Evolutionary conservation across 2,888 invertebrate species (phyloP).

Genomic region (Frankliniella fusca): DNA sequence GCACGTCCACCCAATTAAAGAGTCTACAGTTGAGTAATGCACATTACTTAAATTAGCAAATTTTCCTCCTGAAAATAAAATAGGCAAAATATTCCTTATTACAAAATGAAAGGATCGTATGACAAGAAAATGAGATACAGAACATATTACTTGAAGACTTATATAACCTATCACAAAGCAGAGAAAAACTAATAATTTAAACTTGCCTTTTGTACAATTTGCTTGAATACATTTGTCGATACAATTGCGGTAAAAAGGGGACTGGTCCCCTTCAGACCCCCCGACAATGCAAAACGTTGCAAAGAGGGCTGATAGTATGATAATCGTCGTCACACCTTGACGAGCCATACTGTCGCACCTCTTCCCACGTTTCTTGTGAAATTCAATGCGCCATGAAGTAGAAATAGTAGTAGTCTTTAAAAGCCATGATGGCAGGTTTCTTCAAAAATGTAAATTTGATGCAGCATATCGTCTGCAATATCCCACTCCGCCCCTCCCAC

Average conservation of each 20-base stretch:
- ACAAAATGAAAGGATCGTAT: neutral
- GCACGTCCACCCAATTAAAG: constrained; percentile 66
- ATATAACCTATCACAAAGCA: neutral
- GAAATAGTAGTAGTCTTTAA: neutral
- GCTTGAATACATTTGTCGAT: constrained; percentile 17
- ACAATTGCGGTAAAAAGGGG: neutral
- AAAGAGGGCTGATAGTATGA: constrained; percentile 13
- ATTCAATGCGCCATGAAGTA: constrained; percentile 20
- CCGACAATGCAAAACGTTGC: constrained; percentile 1
- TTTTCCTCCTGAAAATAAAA: neutral
- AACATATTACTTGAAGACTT: neutral
- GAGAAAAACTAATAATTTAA: neutral
- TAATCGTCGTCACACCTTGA: constrained; percentile 1
- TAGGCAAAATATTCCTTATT: too few relatives aligned
- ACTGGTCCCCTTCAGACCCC: constrained; percentile 15
- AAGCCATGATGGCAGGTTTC: neutral
- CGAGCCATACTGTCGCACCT: constrained; percentile 13
- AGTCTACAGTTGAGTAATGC: neutral
- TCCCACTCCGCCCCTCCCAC: constrained; percentile 19
- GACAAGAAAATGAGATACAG: neutral
- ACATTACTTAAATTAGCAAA: neutral
- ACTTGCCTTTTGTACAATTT: constrained; percentile 9
- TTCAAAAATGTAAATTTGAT: neutral
- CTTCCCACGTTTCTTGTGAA: neutral
- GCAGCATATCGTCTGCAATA: constrained; percentile 7